These are phyloP conservation scores for Luperina nickerlii DNA, from an alignment of 2,888 invertebrate genomes.

Conservation along the genomic window DNA sequence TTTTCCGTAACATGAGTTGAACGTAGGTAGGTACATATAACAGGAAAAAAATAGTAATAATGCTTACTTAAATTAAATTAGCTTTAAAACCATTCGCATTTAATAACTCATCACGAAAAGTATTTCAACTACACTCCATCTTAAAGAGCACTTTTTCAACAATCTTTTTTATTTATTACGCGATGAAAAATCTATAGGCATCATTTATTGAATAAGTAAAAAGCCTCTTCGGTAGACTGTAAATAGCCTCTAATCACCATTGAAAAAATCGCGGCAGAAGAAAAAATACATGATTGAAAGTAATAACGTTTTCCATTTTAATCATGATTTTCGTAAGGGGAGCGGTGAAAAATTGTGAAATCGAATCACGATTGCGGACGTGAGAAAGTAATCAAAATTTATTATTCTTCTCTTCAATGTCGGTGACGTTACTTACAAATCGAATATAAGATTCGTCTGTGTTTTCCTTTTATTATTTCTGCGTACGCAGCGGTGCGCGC, in stretches of 20 bases:
- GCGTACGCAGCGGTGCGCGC: constrained; percentile 11
- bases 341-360: constrained; percentile 84
- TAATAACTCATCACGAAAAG: constrained; percentile 15
- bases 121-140: constrained; percentile 4
- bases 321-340: constrained; percentile 82
- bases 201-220: constrained; percentile 63
- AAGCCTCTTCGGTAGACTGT: constrained; percentile 57
- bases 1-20: constrained; percentile 64
- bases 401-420: constrained; percentile 86
- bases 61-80: not conserved
- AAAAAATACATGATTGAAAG: constrained; percentile 73
- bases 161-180: constrained; percentile 39
- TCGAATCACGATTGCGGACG: constrained; percentile 88
- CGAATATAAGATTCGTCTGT: constrained; percentile 75
- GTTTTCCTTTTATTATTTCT: constrained; percentile 63
- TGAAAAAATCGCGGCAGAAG: constrained; percentile 67
- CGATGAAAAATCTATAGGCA: constrained; percentile 50
- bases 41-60: not conserved
- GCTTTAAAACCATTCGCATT: not conserved
- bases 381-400: constrained; percentile 89
- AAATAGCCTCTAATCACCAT: constrained; percentile 65
- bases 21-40: not conserved
- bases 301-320: constrained; percentile 83
- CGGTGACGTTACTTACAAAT: constrained; percentile 80
- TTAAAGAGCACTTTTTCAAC: constrained; percentile 5